Conservation (phyloP, 2,888 invertebrate genomes). For the Conchocele bisecta region DNA sequence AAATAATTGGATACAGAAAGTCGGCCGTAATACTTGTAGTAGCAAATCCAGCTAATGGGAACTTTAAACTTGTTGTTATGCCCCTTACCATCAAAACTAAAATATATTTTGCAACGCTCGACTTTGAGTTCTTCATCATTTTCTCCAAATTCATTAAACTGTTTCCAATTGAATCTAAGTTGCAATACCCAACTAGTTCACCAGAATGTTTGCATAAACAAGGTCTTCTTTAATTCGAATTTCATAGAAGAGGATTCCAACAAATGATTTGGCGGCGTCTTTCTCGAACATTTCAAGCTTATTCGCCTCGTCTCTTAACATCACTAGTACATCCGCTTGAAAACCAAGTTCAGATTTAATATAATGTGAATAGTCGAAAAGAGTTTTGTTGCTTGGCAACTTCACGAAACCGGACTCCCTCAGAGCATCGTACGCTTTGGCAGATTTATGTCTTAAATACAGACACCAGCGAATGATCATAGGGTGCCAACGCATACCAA, state of each 20-base stretch:
- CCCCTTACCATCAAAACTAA: constrained; percentile 44
- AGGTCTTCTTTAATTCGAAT: constrained; percentile 48
- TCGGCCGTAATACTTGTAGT: constrained; percentile 46
- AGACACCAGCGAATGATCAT: constrained; percentile 39
- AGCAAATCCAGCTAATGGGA: constrained; percentile 50
- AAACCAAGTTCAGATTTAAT: constrained; percentile 1
- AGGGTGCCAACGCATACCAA: constrained; percentile 43
- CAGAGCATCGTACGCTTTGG: constrained; percentile 25
- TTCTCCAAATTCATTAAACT: background rate
- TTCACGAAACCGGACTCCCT: constrained; percentile 16
- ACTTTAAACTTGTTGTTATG: constrained; percentile 32
- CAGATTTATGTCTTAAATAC: constrained; percentile 21
- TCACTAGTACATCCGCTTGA: background rate
- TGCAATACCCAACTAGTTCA: constrained; percentile 48
- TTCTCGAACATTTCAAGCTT: background rate
- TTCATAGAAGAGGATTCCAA: constrained; percentile 38
- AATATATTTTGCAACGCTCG: constrained; percentile 30
- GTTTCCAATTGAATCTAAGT: constrained; percentile 22
- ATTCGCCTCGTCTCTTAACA: background rate
- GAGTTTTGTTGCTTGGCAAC: constrained; percentile 1
- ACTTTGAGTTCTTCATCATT: background rate
- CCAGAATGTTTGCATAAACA: constrained; percentile 52
- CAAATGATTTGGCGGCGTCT: background rate
- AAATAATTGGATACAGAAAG: constrained; percentile 50
- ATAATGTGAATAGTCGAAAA: constrained; percentile 14